phyloP scores from a whole-genome alignment of 2,113 vertebrate species.

The Forbesichthys papilliferus region DNA sequence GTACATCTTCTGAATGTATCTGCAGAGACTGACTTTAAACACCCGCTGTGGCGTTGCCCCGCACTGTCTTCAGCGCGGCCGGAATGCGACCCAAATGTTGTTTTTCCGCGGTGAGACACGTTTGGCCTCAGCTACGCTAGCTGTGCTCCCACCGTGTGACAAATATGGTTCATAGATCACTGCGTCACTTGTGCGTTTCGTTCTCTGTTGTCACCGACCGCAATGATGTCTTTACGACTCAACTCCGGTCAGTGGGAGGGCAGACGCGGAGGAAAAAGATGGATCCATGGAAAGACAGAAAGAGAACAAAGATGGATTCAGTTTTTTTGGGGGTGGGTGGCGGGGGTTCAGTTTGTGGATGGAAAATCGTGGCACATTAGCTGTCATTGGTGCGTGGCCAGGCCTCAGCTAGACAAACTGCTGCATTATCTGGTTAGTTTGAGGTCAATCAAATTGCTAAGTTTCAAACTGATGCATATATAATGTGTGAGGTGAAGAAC shows the following conservation, averaged over 20 bases:
- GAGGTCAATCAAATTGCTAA: not conserved
- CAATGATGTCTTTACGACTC: slow-evolving; percentile 62
- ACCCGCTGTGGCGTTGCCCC: not conserved
- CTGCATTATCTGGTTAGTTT: not conserved
- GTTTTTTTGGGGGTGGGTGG: not conserved
- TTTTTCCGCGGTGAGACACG: not conserved
- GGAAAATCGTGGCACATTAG: slow-evolving; percentile 45
- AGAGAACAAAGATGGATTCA: not conserved
- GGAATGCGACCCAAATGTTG: not conserved
- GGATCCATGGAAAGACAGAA: slow-evolving; percentile 11
- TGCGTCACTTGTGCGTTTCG: slow-evolving; percentile 33
- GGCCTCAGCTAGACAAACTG: slow-evolving; percentile 15
- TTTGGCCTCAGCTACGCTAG: slow-evolving; percentile 18
- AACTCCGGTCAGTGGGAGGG: slow-evolving; percentile 26
- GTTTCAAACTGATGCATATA: not conserved
- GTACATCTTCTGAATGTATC: slow-evolving; percentile 43
- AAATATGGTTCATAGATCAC: slow-evolving; percentile 40
- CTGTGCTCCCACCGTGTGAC: slow-evolving; percentile 24
- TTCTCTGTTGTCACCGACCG: slow-evolving; percentile 37
- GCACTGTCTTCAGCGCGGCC: slow-evolving; percentile 7
- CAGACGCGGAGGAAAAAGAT: not conserved
- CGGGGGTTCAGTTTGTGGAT: not conserved
- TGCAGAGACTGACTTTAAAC: not conserved
- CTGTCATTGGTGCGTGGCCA: slow-evolving; percentile 21
- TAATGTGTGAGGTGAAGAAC: not conserved